A percentile compares a stretch with the other conserved stretches of the same genome.
Conservation (phyloP, 2,113 vertebrate genomes). For the Podarcis muralis region DNA sequence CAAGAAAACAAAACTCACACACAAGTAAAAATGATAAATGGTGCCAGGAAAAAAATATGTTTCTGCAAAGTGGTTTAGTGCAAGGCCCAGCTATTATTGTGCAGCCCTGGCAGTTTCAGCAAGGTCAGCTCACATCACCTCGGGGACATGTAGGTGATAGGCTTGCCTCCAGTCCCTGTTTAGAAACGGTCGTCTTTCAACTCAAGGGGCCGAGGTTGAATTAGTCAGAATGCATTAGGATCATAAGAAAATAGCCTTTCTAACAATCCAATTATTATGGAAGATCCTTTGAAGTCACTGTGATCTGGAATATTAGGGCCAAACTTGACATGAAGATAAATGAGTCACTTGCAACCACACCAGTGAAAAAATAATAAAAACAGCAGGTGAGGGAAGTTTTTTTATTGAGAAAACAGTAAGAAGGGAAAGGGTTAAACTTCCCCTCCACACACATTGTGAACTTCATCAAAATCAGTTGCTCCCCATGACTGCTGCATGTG, state of each 20-base stretch:
- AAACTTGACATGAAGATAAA: not conserved
- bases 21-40: not conserved
- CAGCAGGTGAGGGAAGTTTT: no score
- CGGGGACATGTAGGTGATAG: not conserved
- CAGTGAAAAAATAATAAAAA: not conserved
- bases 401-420: no score
- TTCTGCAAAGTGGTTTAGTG: not conserved
- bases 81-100: not conserved
- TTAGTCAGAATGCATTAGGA: not conserved
- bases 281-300: not conserved
- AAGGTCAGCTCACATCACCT: not conserved
- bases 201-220: not conserved
- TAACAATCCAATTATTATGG: not conserved
- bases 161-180: not conserved
- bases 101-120: not conserved
- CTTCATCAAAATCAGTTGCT: no score
- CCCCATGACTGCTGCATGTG: no score
- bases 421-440: no score
- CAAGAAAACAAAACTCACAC: slow-evolving; percentile 6
- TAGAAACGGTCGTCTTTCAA: not conserved
- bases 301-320: not conserved
- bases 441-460: no score
- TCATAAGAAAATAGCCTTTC: not conserved
- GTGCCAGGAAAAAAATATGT: not conserved
- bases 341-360: not conserved